Evolutionary conservation across 2,888 invertebrate genomes (phyloP), one percentile per base, ranked within the genome.

Genomic region (Polydrusus cervinus): DNA sequence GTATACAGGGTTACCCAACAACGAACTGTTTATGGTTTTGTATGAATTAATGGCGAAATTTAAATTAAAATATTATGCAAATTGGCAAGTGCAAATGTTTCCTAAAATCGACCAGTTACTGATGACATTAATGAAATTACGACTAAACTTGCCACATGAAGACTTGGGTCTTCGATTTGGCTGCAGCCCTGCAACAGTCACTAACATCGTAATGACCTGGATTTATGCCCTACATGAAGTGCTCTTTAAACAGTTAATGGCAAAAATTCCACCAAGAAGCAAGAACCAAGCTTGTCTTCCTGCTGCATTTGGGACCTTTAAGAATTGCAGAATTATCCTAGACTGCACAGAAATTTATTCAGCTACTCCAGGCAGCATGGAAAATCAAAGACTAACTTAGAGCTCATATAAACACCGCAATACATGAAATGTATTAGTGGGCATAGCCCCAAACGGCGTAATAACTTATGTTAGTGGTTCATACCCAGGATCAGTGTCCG

Each of bases 281-380:
- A 40, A 76, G 74, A 75, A 81, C 38, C 38, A 80, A 72, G 38
- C 73, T 14, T 81, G 81, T 60, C 40, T 79, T 16, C 80, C 79
- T 66, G 30, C 62, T 7, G 38, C 38, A 30, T 79, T 79, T 76
- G 11, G 5, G 38, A 38, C 5, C 9, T 38, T 38, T 38, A 38
- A 38, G 9, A 38, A 38, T 38, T 38, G 38, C 53, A 71, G 80
- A 61, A 80, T 81, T 11, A 13, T 13, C 5, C 9, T 38, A 9
- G 38, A 38, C 45, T 45, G 45, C 13, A 45, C 45, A 16, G 47
- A 47, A 47, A 47, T 47, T 5, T 47, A 64, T 43, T 70, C 75
- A 9, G 38, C 38, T 7, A 38, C 9, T 9, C 38, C 38, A 38
- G 9, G 38, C 9, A 66, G 34, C 18, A 60, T 76, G 55, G 73